phyloP scores from a whole-genome alignment of 1,140 invertebrate species.

The Heliconius congener region DNA sequence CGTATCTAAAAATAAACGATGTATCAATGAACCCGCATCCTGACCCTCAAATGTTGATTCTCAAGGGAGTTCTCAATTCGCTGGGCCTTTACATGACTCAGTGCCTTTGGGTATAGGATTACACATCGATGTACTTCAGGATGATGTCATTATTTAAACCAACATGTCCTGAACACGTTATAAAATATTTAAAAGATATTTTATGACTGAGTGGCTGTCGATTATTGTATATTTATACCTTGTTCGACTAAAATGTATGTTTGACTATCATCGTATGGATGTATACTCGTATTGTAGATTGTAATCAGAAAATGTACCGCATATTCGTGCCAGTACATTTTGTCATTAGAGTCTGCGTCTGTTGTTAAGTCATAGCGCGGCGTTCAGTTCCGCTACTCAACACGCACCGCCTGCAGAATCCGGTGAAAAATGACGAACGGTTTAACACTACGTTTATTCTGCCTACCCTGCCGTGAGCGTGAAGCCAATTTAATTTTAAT shows the following conservation, averaged over 20 bases:
- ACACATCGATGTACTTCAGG: slow-evolving; percentile 45
- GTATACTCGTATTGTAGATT: too few relatives aligned
- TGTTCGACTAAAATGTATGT: too few relatives aligned
- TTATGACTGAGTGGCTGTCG: background rate
- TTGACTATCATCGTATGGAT: too few relatives aligned
- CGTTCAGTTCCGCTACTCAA: too few relatives aligned
- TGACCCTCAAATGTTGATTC: slow-evolving; percentile 28
- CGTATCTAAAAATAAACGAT: slow-evolving; percentile 10
- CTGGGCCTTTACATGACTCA: slow-evolving; percentile 46
- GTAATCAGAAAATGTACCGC: background rate
- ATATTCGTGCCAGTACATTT: background rate
- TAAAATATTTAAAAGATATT: background rate
- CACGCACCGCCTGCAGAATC: too few relatives aligned
- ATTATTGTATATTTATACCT: too few relatives aligned
- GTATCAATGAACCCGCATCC: slow-evolving; percentile 19
- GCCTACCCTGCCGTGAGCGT: too few relatives aligned
- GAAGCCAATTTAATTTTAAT: too few relatives aligned
- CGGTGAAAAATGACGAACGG: too few relatives aligned
- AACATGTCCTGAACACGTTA: background rate
- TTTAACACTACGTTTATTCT: too few relatives aligned
- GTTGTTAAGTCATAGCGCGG: too few relatives aligned
- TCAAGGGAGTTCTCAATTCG: slow-evolving; percentile 29
- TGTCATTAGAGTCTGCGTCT: too few relatives aligned
- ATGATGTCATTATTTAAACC: slow-evolving; percentile 28
- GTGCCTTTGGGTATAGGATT: slow-evolving; percentile 51